A percentile compares a stretch with the other conserved stretches of the same genome.
These are phyloP conservation scores for Neodiprion fabricii DNA, from an alignment of 1,140 invertebrate species.

Conservation along the genomic window DNA sequence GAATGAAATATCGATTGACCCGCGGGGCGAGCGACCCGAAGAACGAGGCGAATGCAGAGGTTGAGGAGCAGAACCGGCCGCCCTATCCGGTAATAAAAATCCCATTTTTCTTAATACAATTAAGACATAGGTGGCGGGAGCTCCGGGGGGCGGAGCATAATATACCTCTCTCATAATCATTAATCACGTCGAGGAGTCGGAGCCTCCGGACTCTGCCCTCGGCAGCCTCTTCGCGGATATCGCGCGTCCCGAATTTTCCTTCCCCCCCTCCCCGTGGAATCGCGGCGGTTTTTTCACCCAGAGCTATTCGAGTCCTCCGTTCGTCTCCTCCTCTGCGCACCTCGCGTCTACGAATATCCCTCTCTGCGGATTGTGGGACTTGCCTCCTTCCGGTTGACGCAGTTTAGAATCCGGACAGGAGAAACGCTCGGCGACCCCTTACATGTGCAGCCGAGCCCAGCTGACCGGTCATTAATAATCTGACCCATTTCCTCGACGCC, in stretches of 20 bases:
- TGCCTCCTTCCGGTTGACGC: not conserved
- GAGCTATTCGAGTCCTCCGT: too few relatives aligned
- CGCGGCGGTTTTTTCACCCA: not conserved
- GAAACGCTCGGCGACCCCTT: not conserved
- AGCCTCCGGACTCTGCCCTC: too few relatives aligned
- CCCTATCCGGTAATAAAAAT: slow-evolving; percentile 34
- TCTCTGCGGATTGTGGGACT: not conserved
- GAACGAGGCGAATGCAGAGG: not conserved
- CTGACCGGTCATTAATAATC: slow-evolving; percentile 62
- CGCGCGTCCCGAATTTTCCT: not conserved
- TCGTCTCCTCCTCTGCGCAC: too few relatives aligned
- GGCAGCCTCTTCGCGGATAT: not conserved
- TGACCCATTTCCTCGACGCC: slow-evolving; percentile 56
- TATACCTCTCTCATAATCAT: slow-evolving; percentile 58
- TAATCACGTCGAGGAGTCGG: slow-evolving; percentile 46
- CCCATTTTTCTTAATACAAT: slow-evolving; percentile 51
- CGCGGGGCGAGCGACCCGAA: not conserved
- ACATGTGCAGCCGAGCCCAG: slow-evolving; percentile 30
- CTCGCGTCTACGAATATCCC: too few relatives aligned
- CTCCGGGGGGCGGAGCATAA: slow-evolving; percentile 43
- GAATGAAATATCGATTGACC: not conserved
- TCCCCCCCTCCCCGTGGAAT: not conserved
- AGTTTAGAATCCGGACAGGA: not conserved
- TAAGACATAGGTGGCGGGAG: slow-evolving; percentile 43
- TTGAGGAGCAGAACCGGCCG: not conserved